Evolutionary conservation across 2,113 vertebrate genomes (phyloP), one percentile per base, ranked within the genome.

Genomic region (Ornithorhynchus anatinus): DNA sequence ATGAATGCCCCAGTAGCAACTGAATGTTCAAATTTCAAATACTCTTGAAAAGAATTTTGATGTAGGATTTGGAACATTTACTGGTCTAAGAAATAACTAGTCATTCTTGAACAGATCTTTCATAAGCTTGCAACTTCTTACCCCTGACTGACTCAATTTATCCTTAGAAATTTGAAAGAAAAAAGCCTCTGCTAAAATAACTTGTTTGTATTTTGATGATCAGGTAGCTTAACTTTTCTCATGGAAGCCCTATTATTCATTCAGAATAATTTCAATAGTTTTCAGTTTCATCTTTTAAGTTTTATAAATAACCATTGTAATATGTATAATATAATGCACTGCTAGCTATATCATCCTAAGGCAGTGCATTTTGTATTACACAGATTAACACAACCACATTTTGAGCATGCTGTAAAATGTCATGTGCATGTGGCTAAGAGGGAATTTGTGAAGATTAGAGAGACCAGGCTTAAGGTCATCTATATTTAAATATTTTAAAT

Each of bases 171-270:
- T 67, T 61, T 81, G 71, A 80, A 57, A 75, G 65, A 78, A 80
- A 84, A n/a, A n/a, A 82, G 56, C 61, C 63, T 70, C 59, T 75
- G 68, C 74, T 79, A 68, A 77, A 48, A 71, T 72, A 57, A 20
- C 17, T 39, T 73, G 72, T 77, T 84, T 83, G 52, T 76, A 77
- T 82, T 81, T 74, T 72, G 47, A 74, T 69, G 73, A 83, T 83
- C 81, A 81, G 72, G 83, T 81, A 15, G 43, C 17, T 84, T 85
- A 62, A 80, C 80, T 77, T 79, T 69, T 64, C 70, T 87, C 78
- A 31, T 60, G 78, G 72, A 69, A 38, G 81, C 74, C 62, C 20
- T 35, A 53, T 27, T 53, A 35, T 43, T 53, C 19, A 53, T 56
- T 32, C 29, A 66, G n/a, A 5, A 29, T 1, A 25, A 52, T 62